Evolutionary conservation across 2,113 vertebrate species (phyloP).

Genomic region (Phasianus colchicus): DNA sequence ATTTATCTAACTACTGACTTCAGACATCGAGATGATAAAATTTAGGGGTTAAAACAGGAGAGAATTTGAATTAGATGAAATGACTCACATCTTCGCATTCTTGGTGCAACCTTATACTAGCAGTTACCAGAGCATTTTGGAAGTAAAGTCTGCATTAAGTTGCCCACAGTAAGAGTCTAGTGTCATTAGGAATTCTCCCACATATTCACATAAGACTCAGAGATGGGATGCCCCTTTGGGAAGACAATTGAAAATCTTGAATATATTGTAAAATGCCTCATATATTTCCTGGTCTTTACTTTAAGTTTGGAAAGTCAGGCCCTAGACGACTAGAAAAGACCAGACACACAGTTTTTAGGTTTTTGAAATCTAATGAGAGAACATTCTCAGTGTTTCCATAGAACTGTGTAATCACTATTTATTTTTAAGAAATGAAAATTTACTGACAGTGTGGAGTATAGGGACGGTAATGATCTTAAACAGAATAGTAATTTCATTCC

Average conservation of each 20-base stretch:
- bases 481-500: not conserved
- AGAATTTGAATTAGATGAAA: not conserved
- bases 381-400: not conserved
- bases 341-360: not conserved
- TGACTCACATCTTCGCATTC: accelerated
- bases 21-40: not conserved
- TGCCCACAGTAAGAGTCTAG: not conserved
- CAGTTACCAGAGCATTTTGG: not conserved
- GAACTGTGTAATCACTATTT: accelerated
- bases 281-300: not conserved
- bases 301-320: not conserved
- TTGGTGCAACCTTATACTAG: not conserved
- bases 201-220: not conserved
- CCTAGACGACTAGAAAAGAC: not conserved
- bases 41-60: not conserved
- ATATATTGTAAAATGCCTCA: not conserved
- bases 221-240: not conserved
- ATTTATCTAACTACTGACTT: slow-evolving; percentile 1
- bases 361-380: not conserved
- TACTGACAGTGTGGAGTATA: not conserved
- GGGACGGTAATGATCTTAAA: not conserved
- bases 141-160: not conserved
- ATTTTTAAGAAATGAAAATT: not conserved
- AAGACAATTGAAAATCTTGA: accelerated
- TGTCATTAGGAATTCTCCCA: not conserved